Base-by-base conservation (phyloP, 1,140 invertebrate species). In the Trypoxylus dichotomus region DNA sequence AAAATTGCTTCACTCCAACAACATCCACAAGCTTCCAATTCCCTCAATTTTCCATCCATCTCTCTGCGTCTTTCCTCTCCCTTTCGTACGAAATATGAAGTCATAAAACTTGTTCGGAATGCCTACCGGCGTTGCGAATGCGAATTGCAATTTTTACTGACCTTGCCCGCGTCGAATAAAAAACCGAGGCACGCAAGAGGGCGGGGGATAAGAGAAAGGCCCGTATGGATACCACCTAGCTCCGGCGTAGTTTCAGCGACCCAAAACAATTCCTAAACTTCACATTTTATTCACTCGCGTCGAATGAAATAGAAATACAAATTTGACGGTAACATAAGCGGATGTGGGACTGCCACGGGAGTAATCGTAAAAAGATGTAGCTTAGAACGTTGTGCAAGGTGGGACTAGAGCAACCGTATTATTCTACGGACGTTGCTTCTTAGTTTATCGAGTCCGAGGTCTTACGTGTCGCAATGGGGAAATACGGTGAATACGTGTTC, bases 131-230 rank as follows among this genome's bases (percentile, higher is more conserved):
- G 21, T 68, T 24, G 27, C 60, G 60, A 68, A 68, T 68, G 60
- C 24, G 60, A 68, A 68, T 68, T 68, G 60, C 60, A 68, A 68
- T 68, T 68, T 68, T 68, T 68, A 68, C 60, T 68, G 60, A 68
- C 60, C 60, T 68, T 68, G 60, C 27, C 27, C 60, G 27, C 60
- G 24, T 68, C 60, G 21, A 68, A 68, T 68, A 68, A 68, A 68
- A 68, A 68, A 24, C 60, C 19, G 21, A n/a, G 60, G 60, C 60
- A 37, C 2, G 60, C 27, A n/a, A n/a, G n/a, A n/a, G n/a, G n/a
- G n/a, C 60, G 60, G 24, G 60, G 24, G 27, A 68, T 68, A 68
- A 68, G 27, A 68, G 27, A 13, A 24, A 24, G 60, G 32, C 0
- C 1, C 32, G 32, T 37, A 68, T 68, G 60, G 25, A 68, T 68